phyloP scores from a whole-genome alignment of 2,888 invertebrate species.

The Brenthis hecate region DNA sequence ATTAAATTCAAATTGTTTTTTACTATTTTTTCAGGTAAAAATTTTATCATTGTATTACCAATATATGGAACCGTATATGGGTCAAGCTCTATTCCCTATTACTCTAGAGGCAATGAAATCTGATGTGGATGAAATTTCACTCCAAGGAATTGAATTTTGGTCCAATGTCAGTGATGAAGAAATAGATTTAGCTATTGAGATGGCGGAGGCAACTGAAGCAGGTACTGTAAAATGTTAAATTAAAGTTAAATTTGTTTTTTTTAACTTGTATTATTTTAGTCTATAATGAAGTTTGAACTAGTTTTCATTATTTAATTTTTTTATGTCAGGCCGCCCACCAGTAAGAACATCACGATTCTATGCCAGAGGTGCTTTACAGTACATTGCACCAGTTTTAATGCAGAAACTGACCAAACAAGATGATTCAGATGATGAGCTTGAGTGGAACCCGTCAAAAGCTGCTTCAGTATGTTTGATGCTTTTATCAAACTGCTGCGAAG shows the following conservation, averaged over 20 bases:
- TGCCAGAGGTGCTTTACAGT: constrained; percentile 98
- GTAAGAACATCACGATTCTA: constrained; percentile 96
- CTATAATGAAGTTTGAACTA: constrained; percentile 7
- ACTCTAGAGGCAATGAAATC: constrained; percentile 99
- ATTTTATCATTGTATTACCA: constrained; percentile 99
- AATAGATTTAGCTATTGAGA: constrained; percentile 96
- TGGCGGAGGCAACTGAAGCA: constrained; percentile 95
- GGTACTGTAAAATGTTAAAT: constrained; percentile 54
- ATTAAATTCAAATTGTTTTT: constrained; percentile 17
- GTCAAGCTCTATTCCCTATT: constrained; percentile 97
- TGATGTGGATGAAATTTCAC: constrained; percentile 96
- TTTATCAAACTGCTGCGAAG: constrained; percentile 97
- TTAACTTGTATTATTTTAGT: neutral
- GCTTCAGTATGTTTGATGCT: constrained; percentile 99
- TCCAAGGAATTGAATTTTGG: constrained; percentile 99
- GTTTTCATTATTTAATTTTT: constrained; percentile 22
- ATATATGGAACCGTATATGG: constrained; percentile 99
- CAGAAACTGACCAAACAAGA: constrained; percentile 97
- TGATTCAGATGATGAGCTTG: constrained; percentile 98
- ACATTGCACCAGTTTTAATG: constrained; percentile 95
- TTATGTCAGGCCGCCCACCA: constrained; percentile 90
- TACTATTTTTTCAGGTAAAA: constrained; percentile 81
- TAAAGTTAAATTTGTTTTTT: neutral
- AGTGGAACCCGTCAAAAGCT: constrained; percentile 99
- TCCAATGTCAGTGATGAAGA: constrained; percentile 99